phyloP scores from a whole-genome alignment of 2,888 invertebrate genomes.

The Philereme transversata region DNA sequence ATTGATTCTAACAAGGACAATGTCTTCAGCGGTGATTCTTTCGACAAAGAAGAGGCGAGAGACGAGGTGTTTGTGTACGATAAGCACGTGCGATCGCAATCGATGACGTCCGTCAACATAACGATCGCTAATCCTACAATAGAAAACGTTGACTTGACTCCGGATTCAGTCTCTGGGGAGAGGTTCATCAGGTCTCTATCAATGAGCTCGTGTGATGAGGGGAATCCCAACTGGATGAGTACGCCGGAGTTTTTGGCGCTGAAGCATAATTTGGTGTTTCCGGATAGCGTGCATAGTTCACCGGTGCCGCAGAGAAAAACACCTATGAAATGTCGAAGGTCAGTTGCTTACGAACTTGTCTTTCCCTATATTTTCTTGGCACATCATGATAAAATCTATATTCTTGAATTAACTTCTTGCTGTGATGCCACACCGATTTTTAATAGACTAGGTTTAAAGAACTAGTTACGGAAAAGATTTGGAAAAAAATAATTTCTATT shows the following conservation, averaged over 20 bases:
- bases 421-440: too few relatives aligned
- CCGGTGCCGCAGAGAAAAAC: slow-evolving; percentile 87
- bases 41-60: slow-evolving; percentile 70
- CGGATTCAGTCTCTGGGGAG: slow-evolving; percentile 84
- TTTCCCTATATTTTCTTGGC: not conserved
- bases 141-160: slow-evolving; percentile 88
- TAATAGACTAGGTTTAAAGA: too few relatives aligned
- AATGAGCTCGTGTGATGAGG: slow-evolving; percentile 88
- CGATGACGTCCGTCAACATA: slow-evolving; percentile 86
- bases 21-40: slow-evolving; percentile 54
- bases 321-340: slow-evolving; percentile 86
- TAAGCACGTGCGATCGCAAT: slow-evolving; percentile 81
- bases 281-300: slow-evolving; percentile 91
- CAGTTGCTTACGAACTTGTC: slow-evolving; percentile 35
- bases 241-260: slow-evolving; percentile 91
- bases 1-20: slow-evolving; percentile 69
- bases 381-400: too few relatives aligned
- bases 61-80: slow-evolving; percentile 71
- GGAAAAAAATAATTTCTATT: too few relatives aligned
- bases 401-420: too few relatives aligned
- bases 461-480: too few relatives aligned
- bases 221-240: slow-evolving; percentile 91
- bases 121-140: slow-evolving; percentile 89
- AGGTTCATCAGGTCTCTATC: slow-evolving; percentile 85
- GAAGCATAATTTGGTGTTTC: slow-evolving; percentile 91